These are phyloP conservation scores for Gerris lacustris DNA, from an alignment of 2,888 invertebrate species.

Conservation along the genomic window DNA sequence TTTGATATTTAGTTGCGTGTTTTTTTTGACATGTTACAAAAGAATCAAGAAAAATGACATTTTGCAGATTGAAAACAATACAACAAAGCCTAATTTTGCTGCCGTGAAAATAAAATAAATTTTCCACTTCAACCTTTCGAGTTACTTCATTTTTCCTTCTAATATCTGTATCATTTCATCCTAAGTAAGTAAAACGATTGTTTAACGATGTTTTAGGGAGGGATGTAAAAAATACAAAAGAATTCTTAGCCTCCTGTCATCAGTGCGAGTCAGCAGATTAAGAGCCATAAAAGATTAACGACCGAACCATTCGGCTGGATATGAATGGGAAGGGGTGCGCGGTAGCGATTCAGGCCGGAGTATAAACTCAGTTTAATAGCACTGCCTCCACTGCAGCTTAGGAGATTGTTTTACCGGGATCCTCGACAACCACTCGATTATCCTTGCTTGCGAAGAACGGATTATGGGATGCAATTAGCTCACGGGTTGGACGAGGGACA, in stretches of 20 bases:
- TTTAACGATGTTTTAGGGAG: no score
- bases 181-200: no score
- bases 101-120: no score
- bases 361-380: conserved; percentile 3
- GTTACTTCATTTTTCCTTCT: no score
- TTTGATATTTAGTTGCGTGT: no score
- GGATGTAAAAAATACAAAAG: not conserved
- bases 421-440: not conserved
- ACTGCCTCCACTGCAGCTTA: not conserved
- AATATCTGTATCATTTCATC: no score
- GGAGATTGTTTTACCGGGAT: not conserved
- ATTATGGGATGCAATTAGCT: conserved; percentile 3
- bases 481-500: not conserved
- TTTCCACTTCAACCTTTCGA: no score
- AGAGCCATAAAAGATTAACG: not conserved
- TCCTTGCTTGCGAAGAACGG: not conserved
- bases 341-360: not conserved
- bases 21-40: no score
- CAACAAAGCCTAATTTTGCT: no score
- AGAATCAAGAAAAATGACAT: no score
- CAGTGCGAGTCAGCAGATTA: not conserved
- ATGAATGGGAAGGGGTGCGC: not conserved
- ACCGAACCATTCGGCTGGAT: not conserved
- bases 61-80: no score
- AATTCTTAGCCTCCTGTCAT: not conserved